These are phyloP conservation scores for Pteronotus mesoamericanus DNA, from an alignment of 2,797 vertebrate genomes.

Conservation along the genomic window DNA sequence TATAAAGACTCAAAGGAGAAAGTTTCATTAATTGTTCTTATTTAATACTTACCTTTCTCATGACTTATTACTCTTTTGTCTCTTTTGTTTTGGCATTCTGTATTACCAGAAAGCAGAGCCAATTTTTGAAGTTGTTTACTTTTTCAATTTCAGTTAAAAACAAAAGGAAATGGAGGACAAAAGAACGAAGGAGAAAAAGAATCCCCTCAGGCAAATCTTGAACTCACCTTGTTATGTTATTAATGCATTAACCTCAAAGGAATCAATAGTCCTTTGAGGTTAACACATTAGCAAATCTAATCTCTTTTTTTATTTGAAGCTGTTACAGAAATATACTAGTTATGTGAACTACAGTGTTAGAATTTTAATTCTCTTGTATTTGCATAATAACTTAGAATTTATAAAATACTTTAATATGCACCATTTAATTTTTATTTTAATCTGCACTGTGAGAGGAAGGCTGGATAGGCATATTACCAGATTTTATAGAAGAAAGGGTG, in stretches of 20 bases:
- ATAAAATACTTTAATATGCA: background rate
- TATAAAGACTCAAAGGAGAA: background rate
- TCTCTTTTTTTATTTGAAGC: background rate
- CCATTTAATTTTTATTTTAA: constrained; percentile 6
- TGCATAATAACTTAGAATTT: constrained; percentile 5
- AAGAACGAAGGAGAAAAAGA: constrained; percentile 2
- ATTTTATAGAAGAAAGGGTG: background rate
- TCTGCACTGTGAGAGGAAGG: background rate
- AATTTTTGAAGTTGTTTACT: background rate
- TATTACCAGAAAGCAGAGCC: background rate
- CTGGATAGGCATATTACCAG: background rate
- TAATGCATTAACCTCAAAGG: constrained; percentile 32
- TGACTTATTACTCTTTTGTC: background rate
- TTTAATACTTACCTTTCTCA: background rate
- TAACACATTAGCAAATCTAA: constrained; percentile 49
- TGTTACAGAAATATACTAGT: background rate
- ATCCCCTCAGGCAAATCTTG: constrained; percentile 20
- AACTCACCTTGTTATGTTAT: constrained; percentile 34
- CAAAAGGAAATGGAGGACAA: background rate
- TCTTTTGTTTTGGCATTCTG: constrained; percentile 3
- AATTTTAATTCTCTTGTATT: constrained; percentile 19
- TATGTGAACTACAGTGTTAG: background rate
- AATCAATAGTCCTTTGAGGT: constrained; percentile 41
- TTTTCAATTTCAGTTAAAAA: constrained; percentile 9
- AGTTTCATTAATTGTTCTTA: background rate